These are phyloP conservation scores for Cyprinodon brontotheroides DNA, from an alignment of 2,113 vertebrate genomes.

Conservation along the genomic window DNA sequence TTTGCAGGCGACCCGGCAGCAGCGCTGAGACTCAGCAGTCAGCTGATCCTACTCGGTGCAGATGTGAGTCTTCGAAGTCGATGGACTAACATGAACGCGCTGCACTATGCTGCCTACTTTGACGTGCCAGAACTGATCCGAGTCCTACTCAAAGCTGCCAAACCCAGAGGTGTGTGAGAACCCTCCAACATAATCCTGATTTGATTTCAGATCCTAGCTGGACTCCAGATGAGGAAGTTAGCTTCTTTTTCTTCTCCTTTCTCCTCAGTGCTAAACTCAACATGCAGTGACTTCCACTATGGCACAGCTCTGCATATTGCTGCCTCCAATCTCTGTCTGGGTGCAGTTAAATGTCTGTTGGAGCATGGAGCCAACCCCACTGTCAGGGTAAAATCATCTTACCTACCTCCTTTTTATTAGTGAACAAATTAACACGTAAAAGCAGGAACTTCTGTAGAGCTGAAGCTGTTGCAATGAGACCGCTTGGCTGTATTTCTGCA, in stretches of 20 bases:
- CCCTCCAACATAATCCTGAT: neutral
- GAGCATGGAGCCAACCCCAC: constrained; percentile 90
- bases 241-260: neutral
- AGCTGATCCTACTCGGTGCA: constrained; percentile 85
- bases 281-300: constrained; percentile 90
- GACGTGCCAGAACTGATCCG: constrained; percentile 90
- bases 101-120: constrained; percentile 93
- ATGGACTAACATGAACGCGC: constrained; percentile 95
- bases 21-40: constrained; percentile 84
- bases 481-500: constrained; percentile 43
- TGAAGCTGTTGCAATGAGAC: too few relatives aligned
- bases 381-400: constrained; percentile 77
- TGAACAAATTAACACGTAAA: neutral
- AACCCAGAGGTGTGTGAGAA: constrained; percentile 81
- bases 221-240: neutral
- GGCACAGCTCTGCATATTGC: constrained; percentile 92
- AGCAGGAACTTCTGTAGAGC: neutral
- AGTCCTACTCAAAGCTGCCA: constrained; percentile 84
- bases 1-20: constrained; percentile 86
- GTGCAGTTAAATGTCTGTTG: constrained; percentile 89
- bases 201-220: too few relatives aligned
- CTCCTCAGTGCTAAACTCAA: constrained; percentile 87
- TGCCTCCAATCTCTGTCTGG: constrained; percentile 93
- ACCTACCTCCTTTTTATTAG: neutral
- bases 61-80: constrained; percentile 90